Evolutionary conservation across 2,797 vertebrate genomes (phyloP).

Genomic region (Lacerta bilineata): DNA sequence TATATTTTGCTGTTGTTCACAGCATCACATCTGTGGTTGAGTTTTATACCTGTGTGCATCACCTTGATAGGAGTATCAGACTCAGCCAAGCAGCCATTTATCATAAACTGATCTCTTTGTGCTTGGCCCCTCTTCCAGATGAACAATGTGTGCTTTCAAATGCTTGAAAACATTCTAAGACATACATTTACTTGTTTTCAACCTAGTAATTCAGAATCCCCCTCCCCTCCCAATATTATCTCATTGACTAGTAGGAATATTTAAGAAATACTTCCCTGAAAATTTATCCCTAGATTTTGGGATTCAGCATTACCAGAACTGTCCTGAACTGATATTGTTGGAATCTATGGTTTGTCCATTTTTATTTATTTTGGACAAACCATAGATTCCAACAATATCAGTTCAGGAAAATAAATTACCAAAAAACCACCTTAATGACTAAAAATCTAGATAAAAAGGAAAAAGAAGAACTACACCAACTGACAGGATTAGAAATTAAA

Average conservation of each 20-base stretch:
- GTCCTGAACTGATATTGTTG: not conserved
- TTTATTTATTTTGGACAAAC: not conserved
- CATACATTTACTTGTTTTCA: not conserved
- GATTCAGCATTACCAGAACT: not conserved
- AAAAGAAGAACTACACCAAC: no score
- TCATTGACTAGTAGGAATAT: not conserved
- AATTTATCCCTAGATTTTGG: not conserved
- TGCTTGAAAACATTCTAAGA: not conserved
- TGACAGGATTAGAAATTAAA: no score
- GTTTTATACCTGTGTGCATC: no score
- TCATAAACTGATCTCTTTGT: not conserved
- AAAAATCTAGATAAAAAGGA: no score
- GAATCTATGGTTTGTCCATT: not conserved
- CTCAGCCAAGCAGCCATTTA: no score
- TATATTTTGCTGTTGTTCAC: no score
- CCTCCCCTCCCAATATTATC: no score
- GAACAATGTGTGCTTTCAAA: not conserved
- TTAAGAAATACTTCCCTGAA: not conserved
- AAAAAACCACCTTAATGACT: no score
- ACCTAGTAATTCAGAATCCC: not conserved
- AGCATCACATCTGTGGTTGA: no score
- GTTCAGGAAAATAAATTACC: no score
- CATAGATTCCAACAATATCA: no score
- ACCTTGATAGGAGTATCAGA: no score
- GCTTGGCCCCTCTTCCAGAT: not conserved